Percentiles rank a stretch among this genome's conserved stretches.
Evolutionary conservation across 2,113 vertebrate genomes (phyloP).

Genomic region (Xiphias gladius): DNA sequence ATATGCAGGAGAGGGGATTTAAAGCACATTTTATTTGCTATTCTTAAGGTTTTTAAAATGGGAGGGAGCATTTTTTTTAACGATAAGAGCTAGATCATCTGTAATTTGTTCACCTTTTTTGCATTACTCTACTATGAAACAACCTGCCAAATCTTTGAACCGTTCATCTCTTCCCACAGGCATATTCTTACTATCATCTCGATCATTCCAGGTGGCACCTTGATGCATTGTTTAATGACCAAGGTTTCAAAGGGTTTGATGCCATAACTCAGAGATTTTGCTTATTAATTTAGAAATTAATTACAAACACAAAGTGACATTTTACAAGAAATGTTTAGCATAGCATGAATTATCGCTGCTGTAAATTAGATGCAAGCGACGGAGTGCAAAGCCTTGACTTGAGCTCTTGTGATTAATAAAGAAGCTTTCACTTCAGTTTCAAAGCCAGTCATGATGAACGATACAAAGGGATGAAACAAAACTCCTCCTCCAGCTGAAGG

Average conservation of each 20-base stretch:
- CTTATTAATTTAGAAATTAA: slow-evolving; percentile 92
- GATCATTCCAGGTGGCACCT: slow-evolving; percentile 71
- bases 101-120: slow-evolving; percentile 45
- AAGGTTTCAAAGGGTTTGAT: slow-evolving; percentile 76
- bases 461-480: slow-evolving; percentile 70
- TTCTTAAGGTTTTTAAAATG: slow-evolving; percentile 30
- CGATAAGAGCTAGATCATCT: slow-evolving; percentile 10
- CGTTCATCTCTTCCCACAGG: slow-evolving; percentile 72
- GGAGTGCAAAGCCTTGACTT: slow-evolving; percentile 83
- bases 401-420: slow-evolving; percentile 82
- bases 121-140: slow-evolving; percentile 63
- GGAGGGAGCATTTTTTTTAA: not conserved
- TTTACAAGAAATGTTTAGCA: slow-evolving; percentile 93
- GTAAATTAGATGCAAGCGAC: slow-evolving; percentile 84
- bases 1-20: slow-evolving; percentile 45
- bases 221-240: slow-evolving; percentile 85
- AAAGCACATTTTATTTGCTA: slow-evolving; percentile 12
- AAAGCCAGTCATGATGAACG: slow-evolving; percentile 78
- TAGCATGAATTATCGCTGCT: slow-evolving; percentile 88
- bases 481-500: slow-evolving; percentile 77
- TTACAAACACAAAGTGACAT: slow-evolving; percentile 91
- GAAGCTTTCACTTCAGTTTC: slow-evolving; percentile 79
- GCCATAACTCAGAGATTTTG: slow-evolving; percentile 85
- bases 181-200: slow-evolving; percentile 79
- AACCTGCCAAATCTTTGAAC: slow-evolving; percentile 56